Evolutionary conservation across 2,797 vertebrate genomes (phyloP).

Genomic region (Periophthalmus magnuspinnatus): DNA sequence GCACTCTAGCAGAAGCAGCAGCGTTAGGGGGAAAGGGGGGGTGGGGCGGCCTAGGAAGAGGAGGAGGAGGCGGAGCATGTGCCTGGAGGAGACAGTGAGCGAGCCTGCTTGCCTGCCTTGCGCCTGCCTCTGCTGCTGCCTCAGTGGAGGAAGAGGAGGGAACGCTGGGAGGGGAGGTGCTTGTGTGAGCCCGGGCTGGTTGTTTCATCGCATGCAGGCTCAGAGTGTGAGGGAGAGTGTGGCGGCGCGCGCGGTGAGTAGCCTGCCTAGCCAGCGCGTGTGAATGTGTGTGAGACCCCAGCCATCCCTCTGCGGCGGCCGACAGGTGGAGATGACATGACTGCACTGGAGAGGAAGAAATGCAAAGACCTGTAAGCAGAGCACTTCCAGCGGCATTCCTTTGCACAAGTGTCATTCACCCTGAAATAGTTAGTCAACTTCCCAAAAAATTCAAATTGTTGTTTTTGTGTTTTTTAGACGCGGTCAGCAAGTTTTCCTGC

Average conservation of each 20-base stretch:
- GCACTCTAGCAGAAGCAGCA: not conserved
- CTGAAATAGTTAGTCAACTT: slow-evolving; percentile 12
- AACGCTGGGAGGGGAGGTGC: slow-evolving; percentile 59
- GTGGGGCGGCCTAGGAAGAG: slow-evolving; percentile 61
- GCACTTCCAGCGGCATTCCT: slow-evolving; percentile 42
- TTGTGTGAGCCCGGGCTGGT: slow-evolving; percentile 53
- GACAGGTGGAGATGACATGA: slow-evolving; percentile 78
- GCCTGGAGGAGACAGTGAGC: slow-evolving; percentile 29
- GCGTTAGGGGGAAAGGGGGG: slow-evolving; percentile 22
- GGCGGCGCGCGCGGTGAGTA: slow-evolving; percentile 35
- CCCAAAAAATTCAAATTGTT: slow-evolving; percentile 28
- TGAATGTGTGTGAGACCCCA: slow-evolving; percentile 65
- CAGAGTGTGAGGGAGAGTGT: slow-evolving; percentile 60
- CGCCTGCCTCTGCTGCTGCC: slow-evolving; percentile 4
- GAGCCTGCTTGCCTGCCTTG: slow-evolving; percentile 17
- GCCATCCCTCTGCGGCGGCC: slow-evolving; percentile 62
- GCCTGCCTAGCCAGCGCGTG: slow-evolving; percentile 37
- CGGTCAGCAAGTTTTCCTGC: slow-evolving; percentile 77
- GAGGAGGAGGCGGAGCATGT: slow-evolving; percentile 57
- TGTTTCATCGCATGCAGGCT: slow-evolving; percentile 28
- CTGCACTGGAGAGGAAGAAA: slow-evolving; percentile 72
- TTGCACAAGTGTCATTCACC: slow-evolving; percentile 55
- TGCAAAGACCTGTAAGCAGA: slow-evolving; percentile 76
- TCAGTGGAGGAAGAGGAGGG: slow-evolving; percentile 30
- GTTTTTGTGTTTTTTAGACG: slow-evolving; percentile 61